Base-by-base conservation (phyloP, 2,888 invertebrate genomes). In the Lamproptera curius region DNA sequence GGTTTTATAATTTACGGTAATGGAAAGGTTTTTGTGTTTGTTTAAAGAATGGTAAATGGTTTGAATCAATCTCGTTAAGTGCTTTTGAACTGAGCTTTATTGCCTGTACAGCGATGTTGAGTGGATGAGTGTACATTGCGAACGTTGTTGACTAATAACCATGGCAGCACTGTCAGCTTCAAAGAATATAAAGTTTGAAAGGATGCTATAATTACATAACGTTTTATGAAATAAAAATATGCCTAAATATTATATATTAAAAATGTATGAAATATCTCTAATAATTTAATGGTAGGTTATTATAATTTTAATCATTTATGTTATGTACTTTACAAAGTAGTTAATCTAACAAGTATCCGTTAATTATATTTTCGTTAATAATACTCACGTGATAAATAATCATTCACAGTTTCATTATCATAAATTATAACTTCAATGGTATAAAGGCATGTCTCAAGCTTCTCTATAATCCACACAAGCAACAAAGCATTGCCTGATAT, bases 21-120 rank as follows among this genome's bases (percentile, higher is more conserved):
- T 85, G 81, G 82, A 82, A 82, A 78, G 78, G 80, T 80, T 66
- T 70, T 70, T 83, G 78, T 85, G 82, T 84, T 85, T 86, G 81
- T 84, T 81, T 82, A 80, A 84, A 83, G 82, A 85, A 83, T 85
- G 77, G 84, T 82, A 83, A 86, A 86, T 85, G 82, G 81, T 79
- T 76, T 79, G 83, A 84, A 85, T 85, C 86, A 87, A 86, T 86
- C 79, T 73, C 76, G 80, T 76, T 86, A 85, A 86, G 86, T 87
- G 86, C 79, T 85, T 85, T 86, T 79, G 77, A 80, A 77, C 80
- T 75, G 77, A 80, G 83, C 82, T 86, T 86, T 87, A 86, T 83
- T 80, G 83, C 76, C 79, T 76, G 77, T 76, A 72, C 65, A 73
- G 73, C 67, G 69, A 70, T 69, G 70, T 71, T 57, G 70, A 73